Conservation (phyloP, 2,113 vertebrate species). For the Mesocricetus auratus region DNA sequence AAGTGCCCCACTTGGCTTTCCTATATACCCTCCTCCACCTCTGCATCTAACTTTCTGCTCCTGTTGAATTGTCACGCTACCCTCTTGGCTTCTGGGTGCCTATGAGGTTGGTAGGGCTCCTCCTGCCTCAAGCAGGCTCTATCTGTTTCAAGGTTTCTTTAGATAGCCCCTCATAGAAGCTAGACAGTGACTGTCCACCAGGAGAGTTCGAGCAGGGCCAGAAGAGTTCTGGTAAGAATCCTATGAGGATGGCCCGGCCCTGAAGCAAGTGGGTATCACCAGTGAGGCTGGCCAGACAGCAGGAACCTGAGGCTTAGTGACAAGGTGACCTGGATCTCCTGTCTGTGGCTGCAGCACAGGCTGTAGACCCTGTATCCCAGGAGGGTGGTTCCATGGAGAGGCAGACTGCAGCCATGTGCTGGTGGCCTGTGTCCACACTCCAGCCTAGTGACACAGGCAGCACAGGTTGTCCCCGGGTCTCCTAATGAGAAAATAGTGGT, state of each 20-base stretch:
- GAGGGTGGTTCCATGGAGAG: neutral
- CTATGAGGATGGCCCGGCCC: neutral
- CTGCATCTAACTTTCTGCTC: neutral
- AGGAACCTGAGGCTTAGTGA: neutral
- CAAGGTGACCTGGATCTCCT: neutral
- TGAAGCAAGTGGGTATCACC: too few species aligned
- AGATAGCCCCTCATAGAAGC: neutral
- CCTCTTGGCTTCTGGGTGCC: neutral
- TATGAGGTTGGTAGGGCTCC: neutral
- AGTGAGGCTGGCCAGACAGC: neutral
- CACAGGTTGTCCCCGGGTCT: neutral
- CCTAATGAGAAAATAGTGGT: too few species aligned
- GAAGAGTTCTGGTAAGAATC: neutral
- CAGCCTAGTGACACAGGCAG: too few species aligned
- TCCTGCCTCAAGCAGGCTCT: neutral
- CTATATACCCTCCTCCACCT: fast-evolving
- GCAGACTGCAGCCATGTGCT: too few species aligned
- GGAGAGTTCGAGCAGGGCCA: neutral
- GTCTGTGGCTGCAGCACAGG: neutral
- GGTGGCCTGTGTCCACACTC: neutral
- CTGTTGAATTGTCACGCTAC: too few species aligned
- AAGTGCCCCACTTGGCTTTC: neutral
- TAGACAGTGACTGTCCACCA: too few species aligned
- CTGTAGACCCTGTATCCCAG: too few species aligned
- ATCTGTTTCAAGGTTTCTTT: neutral